phyloP scores from a whole-genome alignment of 2,797 vertebrate species.

The Hipposideros larvatus region DNA sequence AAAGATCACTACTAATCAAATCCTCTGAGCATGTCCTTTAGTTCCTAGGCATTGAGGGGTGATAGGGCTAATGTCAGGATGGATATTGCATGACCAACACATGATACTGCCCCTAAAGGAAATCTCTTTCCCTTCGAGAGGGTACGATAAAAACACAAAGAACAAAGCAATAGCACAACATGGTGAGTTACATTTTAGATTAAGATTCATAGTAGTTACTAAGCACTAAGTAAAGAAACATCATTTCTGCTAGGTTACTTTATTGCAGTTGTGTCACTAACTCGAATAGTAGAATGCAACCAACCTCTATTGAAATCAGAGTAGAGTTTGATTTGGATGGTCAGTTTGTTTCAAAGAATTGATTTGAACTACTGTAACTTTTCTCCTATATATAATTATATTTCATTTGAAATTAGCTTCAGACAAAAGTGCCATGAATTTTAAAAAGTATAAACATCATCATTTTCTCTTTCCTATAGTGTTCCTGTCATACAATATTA shows the following conservation, averaged over 20 bases:
- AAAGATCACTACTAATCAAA: background rate
- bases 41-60: background rate
- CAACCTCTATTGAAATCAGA: slow-evolving; percentile 20
- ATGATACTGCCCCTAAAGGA: background rate
- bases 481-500: background rate
- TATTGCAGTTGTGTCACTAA: background rate
- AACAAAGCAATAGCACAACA: background rate
- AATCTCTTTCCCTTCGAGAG: background rate
- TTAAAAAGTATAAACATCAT: background rate
- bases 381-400: background rate
- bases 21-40: background rate
- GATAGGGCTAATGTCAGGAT: background rate
- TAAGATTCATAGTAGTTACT: background rate
- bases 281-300: background rate
- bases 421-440: background rate
- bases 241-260: background rate
- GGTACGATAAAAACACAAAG: background rate
- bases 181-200: background rate
- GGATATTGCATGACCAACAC: background rate
- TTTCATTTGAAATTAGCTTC: slow-evolving; percentile 54
- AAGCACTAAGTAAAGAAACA: background rate
- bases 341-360: slow-evolving; percentile 42
- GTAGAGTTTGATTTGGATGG: background rate
- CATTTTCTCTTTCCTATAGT: background rate
- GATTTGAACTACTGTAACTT: slow-evolving; percentile 24